Evolutionary conservation across 2,888 invertebrate genomes (phyloP).

Genomic region (Phorcus lineatus): DNA sequence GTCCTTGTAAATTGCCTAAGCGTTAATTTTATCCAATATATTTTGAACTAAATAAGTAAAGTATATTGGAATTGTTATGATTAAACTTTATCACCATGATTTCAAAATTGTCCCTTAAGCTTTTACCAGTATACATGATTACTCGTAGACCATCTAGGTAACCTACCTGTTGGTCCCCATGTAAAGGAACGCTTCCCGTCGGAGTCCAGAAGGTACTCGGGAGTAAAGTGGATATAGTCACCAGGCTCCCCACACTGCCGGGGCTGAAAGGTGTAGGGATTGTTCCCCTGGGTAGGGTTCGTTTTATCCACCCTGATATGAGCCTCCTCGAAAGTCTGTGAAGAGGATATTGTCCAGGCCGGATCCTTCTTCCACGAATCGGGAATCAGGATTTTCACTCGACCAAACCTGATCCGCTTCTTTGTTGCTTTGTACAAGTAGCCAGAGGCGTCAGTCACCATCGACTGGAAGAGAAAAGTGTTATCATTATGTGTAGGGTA

Average conservation of each 20-base stretch:
- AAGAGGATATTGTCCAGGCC: neutral
- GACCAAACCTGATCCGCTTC: neutral
- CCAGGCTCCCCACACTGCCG: conserved; percentile 31
- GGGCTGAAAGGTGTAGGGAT: conserved; percentile 31
- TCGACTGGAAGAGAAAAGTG: neutral
- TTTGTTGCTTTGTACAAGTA: conserved; percentile 16
- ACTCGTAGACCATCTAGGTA: no score
- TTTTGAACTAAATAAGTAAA: no score
- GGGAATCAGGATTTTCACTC: conserved; percentile 22
- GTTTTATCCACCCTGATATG: conserved; percentile 22
- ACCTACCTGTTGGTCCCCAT: no score
- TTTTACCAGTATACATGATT: no score
- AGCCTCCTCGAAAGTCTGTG: neutral
- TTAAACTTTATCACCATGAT: no score
- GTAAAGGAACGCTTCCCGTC: no score
- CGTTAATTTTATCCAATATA: no score
- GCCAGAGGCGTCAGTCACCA: neutral
- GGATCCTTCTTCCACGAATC: neutral
- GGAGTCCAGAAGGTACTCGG: conserved; percentile 1
- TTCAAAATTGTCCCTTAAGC: no score
- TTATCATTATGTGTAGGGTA: no score
- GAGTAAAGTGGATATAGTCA: conserved; percentile 33
- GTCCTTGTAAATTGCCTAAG: no score
- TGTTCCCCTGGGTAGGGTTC: conserved; percentile 12
- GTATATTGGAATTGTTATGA: no score